Percentiles rank a stretch among this genome's conserved stretches.
Conservation (phyloP, 2,113 vertebrate species). For the Entelurus aequoreus region DNA sequence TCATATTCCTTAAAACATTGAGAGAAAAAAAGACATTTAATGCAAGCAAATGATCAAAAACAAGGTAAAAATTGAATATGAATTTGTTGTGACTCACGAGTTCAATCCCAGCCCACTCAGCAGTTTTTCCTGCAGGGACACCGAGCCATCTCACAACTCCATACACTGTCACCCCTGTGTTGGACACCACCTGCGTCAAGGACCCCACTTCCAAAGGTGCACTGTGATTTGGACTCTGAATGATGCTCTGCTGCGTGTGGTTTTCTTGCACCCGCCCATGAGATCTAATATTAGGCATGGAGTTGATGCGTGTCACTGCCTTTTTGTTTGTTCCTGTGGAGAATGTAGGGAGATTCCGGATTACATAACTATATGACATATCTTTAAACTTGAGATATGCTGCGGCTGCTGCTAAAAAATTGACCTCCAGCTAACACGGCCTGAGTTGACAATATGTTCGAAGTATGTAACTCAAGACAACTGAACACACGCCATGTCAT, state of each 20-base stretch:
- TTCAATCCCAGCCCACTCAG: conserved; percentile 69
- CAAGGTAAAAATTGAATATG: background rate
- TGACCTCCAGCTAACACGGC: conserved; percentile 9
- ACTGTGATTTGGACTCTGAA: conserved; percentile 2
- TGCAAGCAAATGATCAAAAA: background rate
- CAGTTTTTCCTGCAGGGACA: conserved; percentile 43
- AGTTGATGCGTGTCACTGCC: conserved; percentile 40
- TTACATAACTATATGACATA: conserved; percentile 25
- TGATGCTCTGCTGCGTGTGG: background rate
- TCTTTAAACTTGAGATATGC: conserved; percentile 26
- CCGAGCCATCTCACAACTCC: conserved; percentile 74
- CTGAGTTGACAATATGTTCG: conserved; percentile 1
- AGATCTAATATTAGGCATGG: conserved; percentile 41
- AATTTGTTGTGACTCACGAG: conserved; percentile 51
- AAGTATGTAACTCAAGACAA: conserved; percentile 33
- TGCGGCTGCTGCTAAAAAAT: conserved; percentile 11
- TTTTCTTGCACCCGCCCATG: conserved; percentile 1
- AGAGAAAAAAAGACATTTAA: background rate
- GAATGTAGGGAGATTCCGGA: background rate
- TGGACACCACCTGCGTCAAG: conserved; percentile 65
- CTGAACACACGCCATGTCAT: conserved; percentile 17
- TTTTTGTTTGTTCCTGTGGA: conserved; percentile 47
- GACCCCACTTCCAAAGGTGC: conserved; percentile 65
- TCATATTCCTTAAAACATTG: conserved; percentile 63
- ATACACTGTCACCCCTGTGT: conserved; percentile 53